Evolutionary conservation across 2,113 vertebrate genomes (phyloP), one percentile per base, ranked within the genome.

Genomic region (Sylvilagus bachmani): DNA sequence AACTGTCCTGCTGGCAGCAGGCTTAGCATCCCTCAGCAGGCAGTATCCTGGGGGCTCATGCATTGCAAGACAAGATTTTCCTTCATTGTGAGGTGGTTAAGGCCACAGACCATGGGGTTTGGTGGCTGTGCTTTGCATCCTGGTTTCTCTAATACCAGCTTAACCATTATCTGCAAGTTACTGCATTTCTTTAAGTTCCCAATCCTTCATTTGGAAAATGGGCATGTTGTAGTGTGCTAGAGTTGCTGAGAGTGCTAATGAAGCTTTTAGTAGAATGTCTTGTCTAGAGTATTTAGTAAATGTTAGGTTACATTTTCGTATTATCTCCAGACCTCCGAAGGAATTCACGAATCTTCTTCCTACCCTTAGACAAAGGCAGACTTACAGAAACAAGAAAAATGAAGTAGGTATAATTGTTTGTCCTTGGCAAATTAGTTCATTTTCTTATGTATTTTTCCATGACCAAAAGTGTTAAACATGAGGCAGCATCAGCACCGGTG

Each of bases 401-500:
- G 27, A 83, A 75, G 25, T 70, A 17, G 66, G 49, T 95, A n/a
- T 19, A 61, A 75, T 58, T 81, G 16, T 69, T 79, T 67, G 79
- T 96, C 4, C 53, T 86, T 69, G 36, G 38, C 2, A 77, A 29
- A 69, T 62, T 16, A 21, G 69, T 73, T 62, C 51, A 27, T 22
- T 77, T 66, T 89, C 19, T 29, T 2, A 49, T 38, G 22, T 87
- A 62, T 70, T 69, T 91, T 44, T 3, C 25, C 62, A 33, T 61
- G 49, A 49, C 19, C 80, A 66, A 75, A 84, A 95, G 77, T 25
- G 29, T 92, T 91, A 67, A 88, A 85, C 95, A 78, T 27, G 1
- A 83, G 58, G 80, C 86, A 79, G 7, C 12, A n/a, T 33, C 29
- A 73, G 19, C 10, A 62, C 58, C 55, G 92, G 70, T 22, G 11